A percentile compares a stretch with the other conserved stretches of the same genome.
Evolutionary conservation across 2,113 vertebrate species (phyloP).

Genomic region (Pseudonaja textilis): DNA sequence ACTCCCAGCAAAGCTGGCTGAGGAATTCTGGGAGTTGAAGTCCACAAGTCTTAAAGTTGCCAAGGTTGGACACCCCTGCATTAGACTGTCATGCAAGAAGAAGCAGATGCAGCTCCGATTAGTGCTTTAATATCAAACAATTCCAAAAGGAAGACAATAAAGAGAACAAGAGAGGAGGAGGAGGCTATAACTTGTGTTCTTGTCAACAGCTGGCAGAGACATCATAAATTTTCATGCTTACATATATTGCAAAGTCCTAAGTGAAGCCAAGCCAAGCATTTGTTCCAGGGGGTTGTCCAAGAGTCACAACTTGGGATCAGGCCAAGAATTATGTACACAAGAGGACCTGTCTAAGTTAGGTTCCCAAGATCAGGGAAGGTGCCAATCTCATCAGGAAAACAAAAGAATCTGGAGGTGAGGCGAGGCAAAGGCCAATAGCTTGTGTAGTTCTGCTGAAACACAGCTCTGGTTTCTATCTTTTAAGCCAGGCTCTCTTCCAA

Average conservation of each 20-base stretch:
- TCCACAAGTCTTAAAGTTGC: no score
- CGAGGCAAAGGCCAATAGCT: neutral
- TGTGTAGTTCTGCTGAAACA: neutral
- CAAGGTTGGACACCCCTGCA: no score
- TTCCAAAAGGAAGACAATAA: neutral
- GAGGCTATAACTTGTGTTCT: conserved; percentile 6
- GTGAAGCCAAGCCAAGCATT: neutral
- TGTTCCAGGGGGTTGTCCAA: conserved; percentile 1
- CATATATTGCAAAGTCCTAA: neutral
- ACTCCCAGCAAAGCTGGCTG: no score
- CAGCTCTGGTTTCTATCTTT: conserved; percentile 20
- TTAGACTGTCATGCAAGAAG: neutral
- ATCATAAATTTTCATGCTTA: neutral
- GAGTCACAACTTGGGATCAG: neutral
- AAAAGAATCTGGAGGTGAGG: neutral
- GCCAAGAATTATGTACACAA: neutral
- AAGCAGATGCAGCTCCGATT: neutral
- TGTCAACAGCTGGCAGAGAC: neutral
- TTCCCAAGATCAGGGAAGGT: neutral
- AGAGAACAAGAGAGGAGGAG: neutral
- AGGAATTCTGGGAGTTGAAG: no score
- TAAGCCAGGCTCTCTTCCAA: conserved; percentile 1
- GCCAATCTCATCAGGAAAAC: neutral
- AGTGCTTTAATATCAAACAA: conserved; percentile 4
- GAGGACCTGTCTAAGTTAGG: neutral